These are phyloP conservation scores for Chirona hameri DNA, from an alignment of 2,888 invertebrate species.

Conservation along the genomic window DNA sequence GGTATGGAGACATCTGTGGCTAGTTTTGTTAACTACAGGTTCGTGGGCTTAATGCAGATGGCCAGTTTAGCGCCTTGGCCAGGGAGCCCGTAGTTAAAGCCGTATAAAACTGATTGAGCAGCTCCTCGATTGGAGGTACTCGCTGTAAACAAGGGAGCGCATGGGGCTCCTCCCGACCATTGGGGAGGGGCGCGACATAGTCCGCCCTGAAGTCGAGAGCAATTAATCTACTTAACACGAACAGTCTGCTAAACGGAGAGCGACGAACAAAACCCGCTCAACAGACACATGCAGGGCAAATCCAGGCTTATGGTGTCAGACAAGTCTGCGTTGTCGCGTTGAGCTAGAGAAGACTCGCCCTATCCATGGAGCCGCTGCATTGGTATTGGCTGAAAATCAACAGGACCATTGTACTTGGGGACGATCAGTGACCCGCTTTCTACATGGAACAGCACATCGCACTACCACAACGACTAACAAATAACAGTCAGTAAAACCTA, in stretches of 20 bases:
- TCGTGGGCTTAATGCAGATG: constrained; percentile 12
- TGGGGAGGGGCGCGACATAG: not conserved
- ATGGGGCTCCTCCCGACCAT: not conserved
- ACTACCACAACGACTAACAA: constrained; percentile 3
- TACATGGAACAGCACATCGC: not conserved
- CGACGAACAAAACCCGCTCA: not conserved
- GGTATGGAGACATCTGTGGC: constrained; percentile 23
- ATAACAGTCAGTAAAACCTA: constrained; percentile 30
- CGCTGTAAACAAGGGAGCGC: not conserved
- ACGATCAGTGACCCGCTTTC: not conserved
- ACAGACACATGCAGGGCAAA: not conserved
- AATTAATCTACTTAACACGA: constrained; percentile 1
- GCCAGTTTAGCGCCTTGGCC: constrained; percentile 13
- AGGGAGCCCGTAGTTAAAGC: constrained; percentile 23
- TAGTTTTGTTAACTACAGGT: constrained; percentile 8
- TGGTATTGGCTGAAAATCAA: constrained; percentile 2
- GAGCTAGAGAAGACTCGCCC: not conserved
- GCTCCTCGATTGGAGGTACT: not conserved
- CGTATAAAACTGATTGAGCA: constrained; percentile 6
- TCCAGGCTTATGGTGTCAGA: not conserved
- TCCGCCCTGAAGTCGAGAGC: not conserved
- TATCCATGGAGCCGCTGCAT: not conserved
- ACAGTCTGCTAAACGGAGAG: not conserved
- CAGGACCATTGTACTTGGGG: constrained; percentile 13
- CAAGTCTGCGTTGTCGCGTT: not conserved